A percentile compares a stretch with the other conserved stretches of the same genome.
Conservation (phyloP, 1,140 invertebrate genomes). For the Drosophila sturtevanti region DNA sequence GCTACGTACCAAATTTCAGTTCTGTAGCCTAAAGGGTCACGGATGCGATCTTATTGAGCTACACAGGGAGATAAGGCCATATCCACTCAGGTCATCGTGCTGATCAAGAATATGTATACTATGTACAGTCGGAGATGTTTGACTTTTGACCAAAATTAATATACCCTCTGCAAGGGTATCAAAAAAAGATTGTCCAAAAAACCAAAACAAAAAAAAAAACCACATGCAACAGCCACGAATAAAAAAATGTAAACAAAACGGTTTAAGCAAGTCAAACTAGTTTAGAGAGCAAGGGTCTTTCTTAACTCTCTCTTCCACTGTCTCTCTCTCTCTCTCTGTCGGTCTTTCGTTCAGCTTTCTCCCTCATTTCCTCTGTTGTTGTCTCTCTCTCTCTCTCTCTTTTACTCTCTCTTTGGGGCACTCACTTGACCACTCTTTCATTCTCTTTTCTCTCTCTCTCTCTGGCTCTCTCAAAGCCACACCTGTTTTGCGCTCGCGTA, state of each 20-base stretch:
- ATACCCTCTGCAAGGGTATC: too few relatives aligned
- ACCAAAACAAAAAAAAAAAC: slow-evolving; percentile 49
- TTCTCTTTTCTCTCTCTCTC: not conserved
- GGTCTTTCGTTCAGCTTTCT: not conserved
- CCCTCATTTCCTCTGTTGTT: not conserved
- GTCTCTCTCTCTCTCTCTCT: not conserved
- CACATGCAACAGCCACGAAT: slow-evolving; percentile 54
- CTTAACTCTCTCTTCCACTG: not conserved
- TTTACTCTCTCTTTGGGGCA: not conserved
- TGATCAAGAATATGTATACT: too few relatives aligned
- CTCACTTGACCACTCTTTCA: too few relatives aligned
- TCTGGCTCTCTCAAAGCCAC: slow-evolving; percentile 40
- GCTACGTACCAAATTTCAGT: too few relatives aligned
- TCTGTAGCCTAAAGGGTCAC: too few relatives aligned
- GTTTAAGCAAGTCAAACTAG: slow-evolving; percentile 64
- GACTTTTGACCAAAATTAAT: too few relatives aligned
- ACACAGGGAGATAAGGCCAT: too few relatives aligned
- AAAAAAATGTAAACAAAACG: slow-evolving; percentile 78
- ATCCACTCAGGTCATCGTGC: too few relatives aligned
- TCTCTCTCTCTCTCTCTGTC: not conserved
- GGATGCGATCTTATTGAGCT: too few relatives aligned
- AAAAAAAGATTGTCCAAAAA: slow-evolving; percentile 29
- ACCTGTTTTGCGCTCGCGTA: slow-evolving; percentile 69
- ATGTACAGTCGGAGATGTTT: too few relatives aligned
- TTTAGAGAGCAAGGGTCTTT: slow-evolving; percentile 32